Conservation (phyloP, 2,888 invertebrate genomes). For the Flabesymbios commensalis region DNA sequence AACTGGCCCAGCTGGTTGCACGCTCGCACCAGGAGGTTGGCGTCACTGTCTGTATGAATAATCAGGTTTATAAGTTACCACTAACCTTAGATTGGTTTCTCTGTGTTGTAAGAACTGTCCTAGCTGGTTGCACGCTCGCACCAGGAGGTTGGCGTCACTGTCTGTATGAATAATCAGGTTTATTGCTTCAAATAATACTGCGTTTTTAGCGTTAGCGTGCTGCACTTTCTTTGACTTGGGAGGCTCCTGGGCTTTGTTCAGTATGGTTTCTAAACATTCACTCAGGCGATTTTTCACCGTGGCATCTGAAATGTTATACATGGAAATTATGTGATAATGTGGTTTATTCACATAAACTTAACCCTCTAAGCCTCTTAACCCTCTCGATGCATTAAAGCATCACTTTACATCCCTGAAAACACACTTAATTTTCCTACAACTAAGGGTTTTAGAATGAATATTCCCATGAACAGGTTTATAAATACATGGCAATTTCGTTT, state of each 20-base stretch:
- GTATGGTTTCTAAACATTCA: constrained; percentile 96
- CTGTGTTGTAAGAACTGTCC: constrained; percentile 92
- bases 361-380: no score
- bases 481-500: no score
- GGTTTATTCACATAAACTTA: no score
- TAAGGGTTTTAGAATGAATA: no score
- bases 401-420: no score
- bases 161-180: constrained; percentile 99
- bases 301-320: constrained; percentile 80
- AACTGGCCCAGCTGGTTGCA: constrained; percentile 99
- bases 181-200: constrained; percentile 98
- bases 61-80: constrained; percentile 99
- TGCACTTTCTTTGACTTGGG: constrained; percentile 98
- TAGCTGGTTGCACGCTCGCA: constrained; percentile 97
- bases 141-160: constrained; percentile 93
- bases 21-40: constrained; percentile 92
- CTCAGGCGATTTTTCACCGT: constrained; percentile 93
- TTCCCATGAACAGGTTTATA: no score
- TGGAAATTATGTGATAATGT: no score
- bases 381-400: no score
- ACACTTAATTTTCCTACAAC: no score
- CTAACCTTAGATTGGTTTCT: constrained; percentile 88
- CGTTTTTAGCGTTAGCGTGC: constrained; percentile 99
- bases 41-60: constrained; percentile 98
- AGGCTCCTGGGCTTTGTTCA: constrained; percentile 98